Evolutionary conservation across 2,888 invertebrate species (phyloP), one percentile per base, ranked within the genome.

Genomic region (Hoplodrina blanda): DNA sequence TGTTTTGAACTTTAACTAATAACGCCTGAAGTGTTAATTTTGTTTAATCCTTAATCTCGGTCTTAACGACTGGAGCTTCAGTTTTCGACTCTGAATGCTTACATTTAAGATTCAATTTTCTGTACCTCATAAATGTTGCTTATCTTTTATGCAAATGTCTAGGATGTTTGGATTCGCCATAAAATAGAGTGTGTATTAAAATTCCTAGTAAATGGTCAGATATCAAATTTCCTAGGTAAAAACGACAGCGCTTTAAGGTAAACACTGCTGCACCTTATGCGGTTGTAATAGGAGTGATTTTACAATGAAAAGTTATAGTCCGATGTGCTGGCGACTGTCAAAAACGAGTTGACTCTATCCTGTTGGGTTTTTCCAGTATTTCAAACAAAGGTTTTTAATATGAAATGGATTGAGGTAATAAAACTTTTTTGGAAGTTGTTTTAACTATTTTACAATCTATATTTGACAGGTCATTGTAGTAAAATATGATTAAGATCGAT

Each of bases 131-230:
- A 44, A 46, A 17, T 46, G 17, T 15, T 44, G 17, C n/a, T 17
- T 0, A 53, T 53, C 57, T 1, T 64, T n/a, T 72, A 72, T 54
- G 33, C 44, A 37, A 46, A 78, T 73, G 25, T 17, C 10, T 2
- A 53, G 56, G 56, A 78, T 66, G 53, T 54, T 66, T 44, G 41
- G n/a, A 20, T 59, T 67, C 30, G 33, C n/a, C 20, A 67, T 78
- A 76, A 62, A 73, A 62, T 30, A 37, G 53, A 50, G 49, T 59
- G 50, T 52, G n/a, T 50, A 41, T 62, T 53, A 17, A 52, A 62
- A 68, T 73, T 63, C 41, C 13, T 53, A 13, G 30, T 20, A 25
- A 55, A 46, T 54, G 8, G n/a, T 33, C 41, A 55, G 46, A n/a
- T 49, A 49, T 73, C 46, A 13, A 33, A 70, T 60, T 64, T 41